Conservation (phyloP, 2,797 vertebrate genomes). For the Knipowitschia caucasica region DNA sequence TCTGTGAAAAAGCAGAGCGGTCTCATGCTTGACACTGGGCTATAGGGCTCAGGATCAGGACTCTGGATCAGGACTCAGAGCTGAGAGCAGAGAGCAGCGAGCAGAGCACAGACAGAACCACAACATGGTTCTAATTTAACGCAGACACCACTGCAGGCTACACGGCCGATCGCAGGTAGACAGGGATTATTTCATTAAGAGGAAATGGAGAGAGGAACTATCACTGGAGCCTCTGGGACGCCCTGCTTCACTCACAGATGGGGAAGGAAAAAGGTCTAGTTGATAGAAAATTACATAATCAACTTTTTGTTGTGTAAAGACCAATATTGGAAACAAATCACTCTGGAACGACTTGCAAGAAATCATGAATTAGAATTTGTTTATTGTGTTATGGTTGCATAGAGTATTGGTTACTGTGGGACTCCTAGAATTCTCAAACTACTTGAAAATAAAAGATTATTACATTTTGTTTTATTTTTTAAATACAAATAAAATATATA, state of each 20-base stretch:
- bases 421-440: too few species aligned
- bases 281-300: too few species aligned
- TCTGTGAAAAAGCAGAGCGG: constrained; percentile 47
- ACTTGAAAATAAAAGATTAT: too few species aligned
- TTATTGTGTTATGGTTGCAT: too few species aligned
- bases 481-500: too few species aligned
- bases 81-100: constrained; percentile 18
- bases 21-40: constrained; percentile 43
- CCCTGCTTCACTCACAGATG: neutral
- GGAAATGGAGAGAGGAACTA: constrained; percentile 34
- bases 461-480: too few species aligned
- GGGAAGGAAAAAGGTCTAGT: neutral
- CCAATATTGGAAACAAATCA: neutral
- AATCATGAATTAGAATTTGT: too few species aligned
- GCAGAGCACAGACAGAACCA: constrained; percentile 11
- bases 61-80: too few species aligned
- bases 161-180: constrained; percentile 34
- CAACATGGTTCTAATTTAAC: constrained; percentile 45
- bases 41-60: constrained; percentile 19
- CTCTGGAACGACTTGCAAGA: too few species aligned
- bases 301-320: too few species aligned
- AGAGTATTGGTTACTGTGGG: too few species aligned
- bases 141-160: constrained; percentile 36
- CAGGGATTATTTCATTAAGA: constrained; percentile 43
- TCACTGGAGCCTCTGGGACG: constrained; percentile 15